Percentiles rank a stretch among this genome's conserved stretches.
These are phyloP conservation scores for Drosophila simulans DNA, from an alignment of 1,140 invertebrate species.

Conservation along the genomic window DNA sequence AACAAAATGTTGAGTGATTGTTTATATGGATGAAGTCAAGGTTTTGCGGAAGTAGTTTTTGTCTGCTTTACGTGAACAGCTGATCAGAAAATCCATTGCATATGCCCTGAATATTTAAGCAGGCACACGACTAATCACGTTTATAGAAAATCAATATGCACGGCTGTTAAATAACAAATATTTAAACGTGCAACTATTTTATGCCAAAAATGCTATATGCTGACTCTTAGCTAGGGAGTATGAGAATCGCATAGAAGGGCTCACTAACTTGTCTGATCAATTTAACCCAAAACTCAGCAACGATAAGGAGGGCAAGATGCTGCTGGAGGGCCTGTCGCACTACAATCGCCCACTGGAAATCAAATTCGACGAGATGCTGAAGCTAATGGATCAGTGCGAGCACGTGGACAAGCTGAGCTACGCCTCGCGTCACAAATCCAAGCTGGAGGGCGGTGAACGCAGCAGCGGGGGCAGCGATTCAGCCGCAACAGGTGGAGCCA, in stretches of 20 bases:
- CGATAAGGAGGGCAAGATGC: slow-evolving; percentile 87
- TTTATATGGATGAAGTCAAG: slow-evolving; percentile 11
- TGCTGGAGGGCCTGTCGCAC: slow-evolving; percentile 87
- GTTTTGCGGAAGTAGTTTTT: slow-evolving; percentile 18
- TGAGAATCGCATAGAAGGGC: neutral
- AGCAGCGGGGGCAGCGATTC: slow-evolving; percentile 15
- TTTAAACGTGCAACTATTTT: neutral
- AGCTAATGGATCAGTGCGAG: slow-evolving; percentile 91
- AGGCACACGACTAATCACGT: neutral
- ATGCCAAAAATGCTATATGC: neutral
- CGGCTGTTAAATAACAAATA: neutral
- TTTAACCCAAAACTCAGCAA: slow-evolving; percentile 85
- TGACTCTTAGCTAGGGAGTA: neutral
- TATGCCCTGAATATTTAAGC: slow-evolving; percentile 2
- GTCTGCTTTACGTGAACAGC: neutral
- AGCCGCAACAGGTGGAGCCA: slow-evolving; percentile 15
- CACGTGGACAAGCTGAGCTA: slow-evolving; percentile 85
- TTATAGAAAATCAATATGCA: neutral
- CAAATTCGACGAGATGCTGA: slow-evolving; percentile 89
- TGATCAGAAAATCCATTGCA: neutral
- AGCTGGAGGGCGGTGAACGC: slow-evolving; percentile 61
- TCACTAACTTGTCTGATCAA: too few species aligned
- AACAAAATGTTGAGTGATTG: neutral
- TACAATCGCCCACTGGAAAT: slow-evolving; percentile 87
- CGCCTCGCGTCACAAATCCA: slow-evolving; percentile 38